Evolutionary conservation across 2,113 vertebrate genomes (phyloP), one percentile per base, ranked within the genome.

Genomic region (Tenrec ecaudatus): DNA sequence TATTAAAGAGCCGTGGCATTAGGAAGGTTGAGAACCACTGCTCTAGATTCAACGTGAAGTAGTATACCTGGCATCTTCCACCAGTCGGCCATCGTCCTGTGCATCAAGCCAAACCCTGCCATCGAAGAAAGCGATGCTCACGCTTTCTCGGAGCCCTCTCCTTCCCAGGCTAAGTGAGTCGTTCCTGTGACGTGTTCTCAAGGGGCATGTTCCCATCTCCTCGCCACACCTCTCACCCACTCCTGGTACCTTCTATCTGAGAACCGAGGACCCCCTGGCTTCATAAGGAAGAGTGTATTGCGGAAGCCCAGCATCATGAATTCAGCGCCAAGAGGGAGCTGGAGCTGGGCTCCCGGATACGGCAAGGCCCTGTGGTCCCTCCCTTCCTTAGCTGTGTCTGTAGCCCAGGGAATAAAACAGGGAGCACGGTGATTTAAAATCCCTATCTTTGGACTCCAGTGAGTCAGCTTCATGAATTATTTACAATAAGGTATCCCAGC

Each of bases 391-490:
- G 68, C 47, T 60, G 0, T 27, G 27, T 60, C 82, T 36, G 14
- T n/a, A 53, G 57, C 15, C 75, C 6, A 2, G 36, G 79, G 6
- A 23, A 66, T 25, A 29, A 31, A 68, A 84, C 71, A 53, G 38
- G 33, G 66, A 60, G 66, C 38, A 4, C 2, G 43, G 2, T 16
- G 36, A 71, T 93, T 53, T 71, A 85, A 78, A 53, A 33, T 38
- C 29, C 62, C 69, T 0, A 0, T 20, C 47, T 73, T 53, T 36
- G 81, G 80, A 31, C 40, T 27, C 73, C 36, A 36, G 58, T 22
- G 92, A 86, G 10, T 84, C 88, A 87, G 47, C 25, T 38, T 77
- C 60, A 71, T 15, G 68, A 83, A 60, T 53, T 53, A 53, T 53
- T 53, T 53, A 53, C 47, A 53, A 53, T 53, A 53, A 53, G 47